Base-by-base conservation (phyloP, 2,888 invertebrate genomes). In the Girardia tigrina region DNA sequence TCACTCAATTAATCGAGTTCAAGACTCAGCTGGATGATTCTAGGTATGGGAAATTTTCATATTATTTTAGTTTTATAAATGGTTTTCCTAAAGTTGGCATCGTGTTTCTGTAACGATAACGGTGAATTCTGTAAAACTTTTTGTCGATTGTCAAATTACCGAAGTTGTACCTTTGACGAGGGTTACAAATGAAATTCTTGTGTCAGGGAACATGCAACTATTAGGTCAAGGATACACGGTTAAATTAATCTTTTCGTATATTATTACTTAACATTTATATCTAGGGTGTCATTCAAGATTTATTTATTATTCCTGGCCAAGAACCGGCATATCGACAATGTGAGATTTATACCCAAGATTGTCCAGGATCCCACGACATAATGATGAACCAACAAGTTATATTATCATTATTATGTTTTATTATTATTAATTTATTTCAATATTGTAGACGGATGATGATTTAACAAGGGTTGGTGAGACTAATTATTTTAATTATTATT, bases 321-420 rank as follows among this genome's bases (percentile, higher is more conserved):
- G 72, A 72, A 72, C 29, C 72, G 2, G 72, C 72, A 14, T 72
- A 23, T 29, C 28, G 72, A 72, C 72, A 72, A 72, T 72, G 72
- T 29, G 72, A 72, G 23, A 8, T 72, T 4, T 72, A 72, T 29
- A 72, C 28, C 2, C 72, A 8, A 12, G 72, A 72, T n/a, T 72
- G 72, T 29, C 26, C 72, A 8, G 56, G 56, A 8, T 16, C n/a
- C n/a, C n/a, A 56, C n/a, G 56, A 56, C 23, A 16, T 56, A 2
- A 56, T 56, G 56, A 56, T 56, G 56, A 56, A 56, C 23, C 56
- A 56, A 56, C 56, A 56, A 23, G 56, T 56, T 56, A 12, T 36
- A 36, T 36, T 36, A 8, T 36, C 8, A 12, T 12, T 36, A 12
- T 36, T 36, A 8, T 36, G 16, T 36, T 36, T 36, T 36, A 36